Evolutionary conservation across 2,797 vertebrate species (phyloP).

Genomic region (Columba guinea): DNA sequence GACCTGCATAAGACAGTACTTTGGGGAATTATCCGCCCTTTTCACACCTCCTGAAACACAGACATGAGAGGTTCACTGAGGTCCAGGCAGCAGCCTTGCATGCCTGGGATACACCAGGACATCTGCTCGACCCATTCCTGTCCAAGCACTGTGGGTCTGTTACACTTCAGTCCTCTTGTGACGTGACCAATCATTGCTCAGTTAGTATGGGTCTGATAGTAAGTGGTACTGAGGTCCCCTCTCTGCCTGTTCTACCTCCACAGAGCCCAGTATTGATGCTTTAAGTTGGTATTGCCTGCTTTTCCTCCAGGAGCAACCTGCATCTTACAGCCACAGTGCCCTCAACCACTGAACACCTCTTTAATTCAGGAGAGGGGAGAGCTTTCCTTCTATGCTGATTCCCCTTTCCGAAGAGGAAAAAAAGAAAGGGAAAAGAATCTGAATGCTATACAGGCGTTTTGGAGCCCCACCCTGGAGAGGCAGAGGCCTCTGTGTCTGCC

Average conservation of each 20-base stretch:
- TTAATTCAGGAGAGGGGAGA: background rate
- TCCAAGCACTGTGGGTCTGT: background rate
- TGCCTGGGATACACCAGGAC: rapidly evolving
- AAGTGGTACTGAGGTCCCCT: background rate
- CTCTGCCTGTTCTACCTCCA: background rate
- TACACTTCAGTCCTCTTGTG: background rate
- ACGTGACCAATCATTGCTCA: background rate
- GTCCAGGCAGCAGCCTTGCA: background rate
- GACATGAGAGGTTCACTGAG: background rate
- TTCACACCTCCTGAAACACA: background rate
- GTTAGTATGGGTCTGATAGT: background rate
- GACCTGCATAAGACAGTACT: background rate
- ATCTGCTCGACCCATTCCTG: rapidly evolving
- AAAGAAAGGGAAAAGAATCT: background rate
- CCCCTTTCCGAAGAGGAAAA: background rate
- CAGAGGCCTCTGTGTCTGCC: background rate
- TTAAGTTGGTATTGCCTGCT: background rate
- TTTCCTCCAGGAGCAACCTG: background rate
- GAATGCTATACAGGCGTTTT: background rate
- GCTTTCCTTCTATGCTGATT: background rate
- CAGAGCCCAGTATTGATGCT: background rate
- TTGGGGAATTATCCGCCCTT: background rate
- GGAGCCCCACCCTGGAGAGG: background rate
- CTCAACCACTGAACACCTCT: rapidly evolving
- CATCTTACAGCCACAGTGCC: background rate